These are phyloP conservation scores for Orussus abietinus DNA, from an alignment of 1,140 invertebrate genomes.

Conservation along the genomic window DNA sequence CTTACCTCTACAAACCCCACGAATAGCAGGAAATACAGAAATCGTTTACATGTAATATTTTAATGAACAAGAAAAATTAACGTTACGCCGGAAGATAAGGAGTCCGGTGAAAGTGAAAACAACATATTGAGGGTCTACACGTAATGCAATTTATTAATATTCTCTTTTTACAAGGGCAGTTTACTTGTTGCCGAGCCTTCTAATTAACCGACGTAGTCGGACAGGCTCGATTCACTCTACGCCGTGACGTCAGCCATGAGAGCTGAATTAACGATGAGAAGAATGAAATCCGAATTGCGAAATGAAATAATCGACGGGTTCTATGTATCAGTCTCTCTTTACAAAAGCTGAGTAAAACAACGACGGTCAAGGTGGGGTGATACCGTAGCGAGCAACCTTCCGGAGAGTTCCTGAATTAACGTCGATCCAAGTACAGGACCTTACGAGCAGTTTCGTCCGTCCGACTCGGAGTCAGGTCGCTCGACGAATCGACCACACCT, in stretches of 20 bases:
- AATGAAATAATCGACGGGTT: conserved; percentile 10
- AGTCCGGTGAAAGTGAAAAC: conserved; percentile 22
- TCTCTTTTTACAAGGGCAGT: conserved; percentile 26
- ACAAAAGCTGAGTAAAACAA: conserved; percentile 34
- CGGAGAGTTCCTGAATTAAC: too few relatives aligned
- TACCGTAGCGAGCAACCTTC: conserved; percentile 9
- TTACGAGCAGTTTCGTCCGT: too few relatives aligned
- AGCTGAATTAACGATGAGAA: conserved; percentile 10
- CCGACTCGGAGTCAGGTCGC: conserved; percentile 5
- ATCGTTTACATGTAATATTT: too few relatives aligned
- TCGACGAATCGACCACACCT: not conserved
- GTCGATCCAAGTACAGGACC: conserved; percentile 9
- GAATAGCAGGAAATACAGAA: too few relatives aligned
- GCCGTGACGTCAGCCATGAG: conserved; percentile 11
- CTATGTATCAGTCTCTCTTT: conserved; percentile 37
- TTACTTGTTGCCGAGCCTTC: conserved; percentile 11
- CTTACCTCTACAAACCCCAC: too few relatives aligned
- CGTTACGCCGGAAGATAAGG: too few relatives aligned
- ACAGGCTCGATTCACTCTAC: conserved; percentile 13
- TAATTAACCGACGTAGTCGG: conserved; percentile 4
- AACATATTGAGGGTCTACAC: conserved; percentile 19
- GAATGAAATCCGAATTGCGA: conserved; percentile 9
- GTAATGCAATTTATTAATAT: conserved; percentile 31
- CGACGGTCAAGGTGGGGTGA: conserved; percentile 24
- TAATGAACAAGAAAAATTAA: conserved; percentile 5